phyloP scores from a whole-genome alignment of 2,797 vertebrate species.

The Anniella stebbinsi region DNA sequence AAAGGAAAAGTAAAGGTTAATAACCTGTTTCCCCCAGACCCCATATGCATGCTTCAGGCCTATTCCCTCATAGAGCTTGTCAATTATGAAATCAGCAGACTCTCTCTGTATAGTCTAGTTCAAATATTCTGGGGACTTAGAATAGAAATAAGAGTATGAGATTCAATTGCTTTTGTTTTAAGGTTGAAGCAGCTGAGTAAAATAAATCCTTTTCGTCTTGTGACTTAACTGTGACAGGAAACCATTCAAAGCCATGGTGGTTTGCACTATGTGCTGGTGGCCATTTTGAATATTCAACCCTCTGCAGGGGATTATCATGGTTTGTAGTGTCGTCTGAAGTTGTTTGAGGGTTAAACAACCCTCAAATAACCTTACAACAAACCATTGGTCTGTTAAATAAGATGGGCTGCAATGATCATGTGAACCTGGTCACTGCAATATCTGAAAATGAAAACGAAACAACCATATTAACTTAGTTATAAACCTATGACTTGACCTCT shows the following conservation, averaged over 20 bases:
- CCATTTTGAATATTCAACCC: no score
- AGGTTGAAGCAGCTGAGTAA: not conserved
- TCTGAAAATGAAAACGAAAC: not conserved
- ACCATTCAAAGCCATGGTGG: not conserved
- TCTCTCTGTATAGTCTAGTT: not conserved
- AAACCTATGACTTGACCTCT: not conserved
- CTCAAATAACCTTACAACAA: no score
- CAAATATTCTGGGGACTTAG: not conserved
- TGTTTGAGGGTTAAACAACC: no score
- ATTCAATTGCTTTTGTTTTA: not conserved
- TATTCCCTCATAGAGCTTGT: not conserved
- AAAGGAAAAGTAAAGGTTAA: conserved; percentile 30
- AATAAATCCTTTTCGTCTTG: not conserved
- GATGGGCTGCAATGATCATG: no score
- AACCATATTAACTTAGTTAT: not conserved
- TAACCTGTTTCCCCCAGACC: not conserved
- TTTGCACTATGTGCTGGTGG: no score
- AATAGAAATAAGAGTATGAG: not conserved
- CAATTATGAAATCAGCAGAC: not conserved
- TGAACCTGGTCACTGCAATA: not conserved
- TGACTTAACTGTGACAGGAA: not conserved
- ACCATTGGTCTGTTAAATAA: no score
- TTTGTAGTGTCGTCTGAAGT: no score
- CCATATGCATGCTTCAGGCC: not conserved
- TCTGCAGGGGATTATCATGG: no score